These are phyloP conservation scores for Melitaea cinxia DNA, from an alignment of 1,140 invertebrate genomes.

Conservation along the genomic window DNA sequence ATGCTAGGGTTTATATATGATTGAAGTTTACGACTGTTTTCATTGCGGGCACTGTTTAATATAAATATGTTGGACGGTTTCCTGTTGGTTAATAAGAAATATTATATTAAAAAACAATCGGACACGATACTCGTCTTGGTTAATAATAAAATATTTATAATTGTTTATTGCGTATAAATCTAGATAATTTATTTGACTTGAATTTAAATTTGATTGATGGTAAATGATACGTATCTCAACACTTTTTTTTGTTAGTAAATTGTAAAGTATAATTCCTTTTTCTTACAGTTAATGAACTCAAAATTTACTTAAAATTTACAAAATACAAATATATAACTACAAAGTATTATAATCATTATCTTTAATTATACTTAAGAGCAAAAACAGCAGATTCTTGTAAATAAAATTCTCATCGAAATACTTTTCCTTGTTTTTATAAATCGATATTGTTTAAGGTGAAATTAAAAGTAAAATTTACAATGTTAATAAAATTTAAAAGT, in stretches of 20 bases:
- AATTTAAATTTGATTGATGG: neutral
- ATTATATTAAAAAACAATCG: conserved; percentile 37
- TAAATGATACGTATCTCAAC: neutral
- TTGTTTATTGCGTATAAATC: neutral
- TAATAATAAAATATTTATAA: neutral
- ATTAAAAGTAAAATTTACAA: conserved; percentile 40
- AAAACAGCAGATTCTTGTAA: no score
- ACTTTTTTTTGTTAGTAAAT: no score
- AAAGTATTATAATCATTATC: no score
- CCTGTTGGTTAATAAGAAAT: conserved; percentile 57
- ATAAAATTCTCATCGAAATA: neutral
- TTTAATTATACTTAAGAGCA: no score
- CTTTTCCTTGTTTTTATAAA: conserved; percentile 15
- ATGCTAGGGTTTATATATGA: conserved; percentile 65
- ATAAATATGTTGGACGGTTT: conserved; percentile 72
- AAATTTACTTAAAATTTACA: no score
- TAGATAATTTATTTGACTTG: neutral
- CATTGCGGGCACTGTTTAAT: conserved; percentile 74
- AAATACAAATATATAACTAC: no score
- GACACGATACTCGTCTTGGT: neutral
- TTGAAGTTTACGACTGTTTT: conserved; percentile 78
- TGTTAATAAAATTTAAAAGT: conserved; percentile 28
- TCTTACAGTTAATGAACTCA: no score
- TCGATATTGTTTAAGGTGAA: conserved; percentile 21
- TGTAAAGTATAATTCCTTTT: no score